These are phyloP conservation scores for Selene dorsalis DNA, from an alignment of 2,797 vertebrate genomes.

Conservation along the genomic window DNA sequence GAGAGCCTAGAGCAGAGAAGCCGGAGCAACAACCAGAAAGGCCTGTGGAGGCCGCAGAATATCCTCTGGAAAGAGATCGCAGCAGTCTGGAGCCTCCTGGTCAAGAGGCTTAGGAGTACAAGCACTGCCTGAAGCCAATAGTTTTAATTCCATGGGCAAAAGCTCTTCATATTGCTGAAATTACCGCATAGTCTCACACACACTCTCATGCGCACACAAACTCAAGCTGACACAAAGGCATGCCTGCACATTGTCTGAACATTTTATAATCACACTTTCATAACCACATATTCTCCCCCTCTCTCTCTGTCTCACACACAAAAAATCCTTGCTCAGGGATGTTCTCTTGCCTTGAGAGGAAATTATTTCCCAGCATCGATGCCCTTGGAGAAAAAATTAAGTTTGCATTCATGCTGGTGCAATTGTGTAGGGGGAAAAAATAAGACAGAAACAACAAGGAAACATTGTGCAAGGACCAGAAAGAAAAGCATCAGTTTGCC, in stretches of 20 bases:
- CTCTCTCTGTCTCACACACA: conserved; percentile 23
- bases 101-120: conserved; percentile 65
- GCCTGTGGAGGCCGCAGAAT: conserved; percentile 54
- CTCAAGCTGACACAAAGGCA: conserved; percentile 73
- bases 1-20: conserved; percentile 56
- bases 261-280: conserved; percentile 77
- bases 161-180: conserved; percentile 64
- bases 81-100: conserved; percentile 76
- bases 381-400: conserved; percentile 63
- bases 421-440: conserved; percentile 45
- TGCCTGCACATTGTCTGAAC: conserved; percentile 78
- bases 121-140: conserved; percentile 52
- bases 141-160: conserved; percentile 68
- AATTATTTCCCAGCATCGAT: conserved; percentile 69
- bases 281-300: conserved; percentile 60
- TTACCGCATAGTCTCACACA: conserved; percentile 66
- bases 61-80: conserved; percentile 67
- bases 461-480: conserved; percentile 57
- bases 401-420: conserved; percentile 60
- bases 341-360: conserved; percentile 64
- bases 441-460: conserved; percentile 44
- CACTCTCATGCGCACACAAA: conserved; percentile 51
- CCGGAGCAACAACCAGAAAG: conserved; percentile 49
- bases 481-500: conserved; percentile 17
- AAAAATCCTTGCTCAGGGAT: conserved; percentile 51